These are phyloP conservation scores for Onychorhynchus coronatus DNA, from an alignment of 2,113 vertebrate species.

Conservation along the genomic window DNA sequence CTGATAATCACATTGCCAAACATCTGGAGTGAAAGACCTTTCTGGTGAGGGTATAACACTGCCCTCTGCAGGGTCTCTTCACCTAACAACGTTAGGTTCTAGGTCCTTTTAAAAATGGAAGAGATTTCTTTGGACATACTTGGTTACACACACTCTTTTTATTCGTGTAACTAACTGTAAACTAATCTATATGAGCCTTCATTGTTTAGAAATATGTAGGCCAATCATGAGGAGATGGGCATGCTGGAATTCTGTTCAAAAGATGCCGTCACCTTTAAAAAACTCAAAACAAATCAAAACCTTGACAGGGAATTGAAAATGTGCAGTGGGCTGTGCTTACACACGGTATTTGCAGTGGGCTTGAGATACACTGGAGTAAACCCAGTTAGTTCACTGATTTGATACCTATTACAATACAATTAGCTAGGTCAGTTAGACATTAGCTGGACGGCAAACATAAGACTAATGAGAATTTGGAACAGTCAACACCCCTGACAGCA, in stretches of 20 bases:
- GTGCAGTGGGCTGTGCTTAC: not conserved
- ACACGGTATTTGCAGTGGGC: not conserved
- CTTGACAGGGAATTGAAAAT: not conserved
- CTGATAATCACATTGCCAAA: slow-evolving; percentile 46
- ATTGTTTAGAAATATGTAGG: not conserved
- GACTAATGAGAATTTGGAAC: not conserved
- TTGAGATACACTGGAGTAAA: not conserved
- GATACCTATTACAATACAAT: not conserved
- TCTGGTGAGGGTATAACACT: slow-evolving; percentile 25
- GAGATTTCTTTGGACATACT: not conserved
- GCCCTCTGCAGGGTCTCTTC: slow-evolving; percentile 35
- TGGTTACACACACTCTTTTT: not conserved
- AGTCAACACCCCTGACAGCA: not conserved
- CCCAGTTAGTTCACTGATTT: not conserved
- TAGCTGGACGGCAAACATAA: not conserved
- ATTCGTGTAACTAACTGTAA: not conserved
- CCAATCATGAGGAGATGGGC: not conserved
- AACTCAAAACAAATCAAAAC: not conserved
- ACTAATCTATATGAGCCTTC: not conserved
- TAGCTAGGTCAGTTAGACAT: not conserved
- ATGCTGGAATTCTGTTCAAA: not conserved
- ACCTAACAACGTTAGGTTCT: not conserved
- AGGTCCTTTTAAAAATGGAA: not conserved
- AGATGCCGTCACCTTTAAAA: not conserved
- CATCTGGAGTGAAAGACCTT: not conserved